These are phyloP conservation scores for Scopus umbretta DNA, from an alignment of 2,113 vertebrate species.

Conservation along the genomic window DNA sequence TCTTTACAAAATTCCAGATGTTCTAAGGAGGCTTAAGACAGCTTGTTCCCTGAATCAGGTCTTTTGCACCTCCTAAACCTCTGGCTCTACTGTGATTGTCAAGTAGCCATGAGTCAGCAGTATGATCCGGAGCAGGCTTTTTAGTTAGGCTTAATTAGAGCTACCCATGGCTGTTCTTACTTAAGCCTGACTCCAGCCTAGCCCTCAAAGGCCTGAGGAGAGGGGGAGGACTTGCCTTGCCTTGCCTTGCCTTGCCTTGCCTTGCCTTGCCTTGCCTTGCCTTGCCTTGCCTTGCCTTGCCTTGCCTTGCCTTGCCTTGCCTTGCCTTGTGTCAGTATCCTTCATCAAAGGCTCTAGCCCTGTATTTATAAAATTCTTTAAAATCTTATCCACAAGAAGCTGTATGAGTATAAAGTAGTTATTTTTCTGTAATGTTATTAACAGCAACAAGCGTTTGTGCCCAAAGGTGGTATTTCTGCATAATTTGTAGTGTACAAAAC, in stretches of 20 bases:
- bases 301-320: too few species aligned
- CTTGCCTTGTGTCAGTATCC: neutral
- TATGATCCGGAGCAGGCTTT: neutral
- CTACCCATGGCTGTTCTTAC: neutral
- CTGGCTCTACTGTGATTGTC: neutral
- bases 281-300: too few species aligned
- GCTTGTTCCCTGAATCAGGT: neutral
- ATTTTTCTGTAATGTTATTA: neutral
- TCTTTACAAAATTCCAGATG: neutral
- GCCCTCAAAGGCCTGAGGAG: neutral
- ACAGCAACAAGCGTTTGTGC: neutral
- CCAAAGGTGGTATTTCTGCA: neutral
- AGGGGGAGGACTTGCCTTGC: neutral
- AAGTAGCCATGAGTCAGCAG: neutral
- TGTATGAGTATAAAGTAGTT: neutral
- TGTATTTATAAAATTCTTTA: neutral
- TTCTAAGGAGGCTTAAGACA: neutral
- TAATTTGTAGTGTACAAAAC: neutral
- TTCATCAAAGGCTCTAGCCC: neutral
- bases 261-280: too few species aligned
- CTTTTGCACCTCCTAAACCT: neutral
- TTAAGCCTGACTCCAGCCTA: neutral
- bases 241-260: too few species aligned
- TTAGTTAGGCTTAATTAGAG: neutral
- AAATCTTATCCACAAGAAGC: neutral